Percentiles rank a stretch among this genome's conserved stretches.
Conservation (phyloP, 2,113 vertebrate species). For the Arothron firmamentum region DNA sequence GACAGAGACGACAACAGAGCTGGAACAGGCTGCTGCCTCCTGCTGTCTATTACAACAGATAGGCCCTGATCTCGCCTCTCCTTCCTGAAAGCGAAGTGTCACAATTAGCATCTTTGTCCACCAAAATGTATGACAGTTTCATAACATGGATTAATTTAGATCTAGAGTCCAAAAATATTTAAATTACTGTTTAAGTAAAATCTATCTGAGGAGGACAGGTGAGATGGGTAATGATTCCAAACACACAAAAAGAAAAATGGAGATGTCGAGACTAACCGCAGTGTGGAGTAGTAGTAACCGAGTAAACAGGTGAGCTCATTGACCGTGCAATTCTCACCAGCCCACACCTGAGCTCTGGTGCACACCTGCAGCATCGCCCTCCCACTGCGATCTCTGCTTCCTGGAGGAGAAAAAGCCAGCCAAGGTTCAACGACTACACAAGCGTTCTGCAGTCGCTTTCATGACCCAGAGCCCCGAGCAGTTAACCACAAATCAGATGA, state of each 20-base stretch:
- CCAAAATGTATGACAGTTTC: too few relatives aligned
- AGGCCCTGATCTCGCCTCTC: conserved; percentile 77
- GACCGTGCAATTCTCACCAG: conserved; percentile 58
- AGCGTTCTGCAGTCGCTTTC: not conserved
- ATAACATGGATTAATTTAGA: not conserved
- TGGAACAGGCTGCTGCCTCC: conserved; percentile 66
- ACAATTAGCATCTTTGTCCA: not conserved
- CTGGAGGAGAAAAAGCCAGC: conserved; percentile 57
- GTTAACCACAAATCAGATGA: too few relatives aligned
- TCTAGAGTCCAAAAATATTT: not conserved
- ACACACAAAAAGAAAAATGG: not conserved
- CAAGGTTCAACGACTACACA: conserved; percentile 7
- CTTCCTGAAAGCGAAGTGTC: conserved; percentile 68
- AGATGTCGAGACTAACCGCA: conserved; percentile 66
- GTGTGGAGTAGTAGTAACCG: conserved; percentile 75
- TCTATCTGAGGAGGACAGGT: not conserved
- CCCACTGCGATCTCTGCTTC: conserved; percentile 78
- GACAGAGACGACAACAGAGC: conserved; percentile 74
- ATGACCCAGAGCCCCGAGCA: not conserved
- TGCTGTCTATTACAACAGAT: conserved; percentile 77
- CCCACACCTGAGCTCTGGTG: conserved; percentile 70
- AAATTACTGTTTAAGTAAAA: not conserved
- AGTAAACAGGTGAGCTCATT: conserved; percentile 73
- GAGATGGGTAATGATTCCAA: conserved; percentile 2
- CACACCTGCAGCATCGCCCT: conserved; percentile 79